Percentiles rank a stretch among this genome's conserved stretches.
phyloP scores from a whole-genome alignment of 1,140 invertebrate species.

The Drosophila ogumai region DNA sequence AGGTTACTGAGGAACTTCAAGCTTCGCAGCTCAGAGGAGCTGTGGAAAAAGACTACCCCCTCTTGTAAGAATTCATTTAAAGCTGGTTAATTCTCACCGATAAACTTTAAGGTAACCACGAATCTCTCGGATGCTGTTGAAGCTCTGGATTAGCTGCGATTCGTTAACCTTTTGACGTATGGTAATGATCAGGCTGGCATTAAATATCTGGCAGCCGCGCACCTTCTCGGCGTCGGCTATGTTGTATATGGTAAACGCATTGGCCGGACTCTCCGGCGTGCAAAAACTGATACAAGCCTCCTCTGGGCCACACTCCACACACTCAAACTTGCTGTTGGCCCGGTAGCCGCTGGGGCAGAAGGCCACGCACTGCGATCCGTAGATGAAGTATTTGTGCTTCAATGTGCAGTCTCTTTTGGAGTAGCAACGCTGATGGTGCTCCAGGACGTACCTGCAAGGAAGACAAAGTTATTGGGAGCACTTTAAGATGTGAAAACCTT shows the following conservation, averaged over 20 bases:
- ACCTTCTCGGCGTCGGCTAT: conserved; percentile 66
- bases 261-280: conserved; percentile 31
- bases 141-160: conserved; percentile 42
- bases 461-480: neutral
- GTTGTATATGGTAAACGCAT: conserved; percentile 48
- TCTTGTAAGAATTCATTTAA: neutral
- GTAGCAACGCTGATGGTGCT: conserved; percentile 69
- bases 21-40: conserved; percentile 61
- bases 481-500: conserved; percentile 5
- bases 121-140: conserved; percentile 67
- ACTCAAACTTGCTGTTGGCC: conserved; percentile 38
- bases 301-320: conserved; percentile 36
- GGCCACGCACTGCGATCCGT: conserved; percentile 50
- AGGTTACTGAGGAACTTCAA: conserved; percentile 61
- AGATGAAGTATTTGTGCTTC: conserved; percentile 29
- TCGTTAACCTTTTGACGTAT: conserved; percentile 65
- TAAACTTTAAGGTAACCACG: conserved; percentile 70
- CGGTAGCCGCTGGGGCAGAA: conserved; percentile 69
- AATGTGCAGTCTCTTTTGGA: conserved; percentile 48
- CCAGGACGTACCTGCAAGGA: conserved; percentile 54
- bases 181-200: conserved; percentile 64
- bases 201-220: conserved; percentile 71
- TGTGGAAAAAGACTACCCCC: conserved; percentile 3
- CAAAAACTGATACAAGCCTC: conserved; percentile 67
- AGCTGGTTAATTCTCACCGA: conserved; percentile 40